Percentiles rank a stretch among this genome's conserved stretches.
phyloP scores from a whole-genome alignment of 2,797 vertebrate species.

The Varecia variegata region DNA sequence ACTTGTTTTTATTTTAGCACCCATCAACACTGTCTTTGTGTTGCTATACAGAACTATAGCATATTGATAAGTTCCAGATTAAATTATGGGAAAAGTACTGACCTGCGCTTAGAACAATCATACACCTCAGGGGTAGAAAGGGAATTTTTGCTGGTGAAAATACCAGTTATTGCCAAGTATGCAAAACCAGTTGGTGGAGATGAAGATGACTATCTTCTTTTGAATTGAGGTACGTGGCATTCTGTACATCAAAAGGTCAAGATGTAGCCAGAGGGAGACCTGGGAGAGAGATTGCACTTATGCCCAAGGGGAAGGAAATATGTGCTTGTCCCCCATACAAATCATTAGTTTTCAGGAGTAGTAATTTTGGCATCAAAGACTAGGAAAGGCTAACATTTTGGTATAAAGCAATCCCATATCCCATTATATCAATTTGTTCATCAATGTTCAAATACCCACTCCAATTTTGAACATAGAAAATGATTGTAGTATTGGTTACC shows the following conservation, averaged over 20 bases:
- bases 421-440: not conserved
- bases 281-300: not conserved
- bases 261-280: not conserved
- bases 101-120: not conserved
- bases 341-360: not conserved
- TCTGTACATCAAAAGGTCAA: not conserved
- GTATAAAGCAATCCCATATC: not conserved
- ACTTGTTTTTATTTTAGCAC: slow-evolving; percentile 12
- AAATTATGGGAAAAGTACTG: not conserved
- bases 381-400: not conserved
- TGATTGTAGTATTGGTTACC: not conserved
- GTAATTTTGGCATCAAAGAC: not conserved
- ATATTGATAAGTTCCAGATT: not conserved
- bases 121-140: not conserved
- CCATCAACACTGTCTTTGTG: not conserved
- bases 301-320: not conserved
- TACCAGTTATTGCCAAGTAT: not conserved
- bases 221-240: not conserved
- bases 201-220: not conserved
- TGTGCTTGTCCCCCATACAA: not conserved
- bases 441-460: slow-evolving; percentile 18
- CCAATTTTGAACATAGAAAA: slow-evolving; percentile 3
- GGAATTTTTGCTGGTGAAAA: not conserved
- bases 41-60: not conserved
- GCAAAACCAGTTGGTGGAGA: not conserved